Conservation (phyloP, 2,888 invertebrate species). For the Dastarcus helophoroides region DNA sequence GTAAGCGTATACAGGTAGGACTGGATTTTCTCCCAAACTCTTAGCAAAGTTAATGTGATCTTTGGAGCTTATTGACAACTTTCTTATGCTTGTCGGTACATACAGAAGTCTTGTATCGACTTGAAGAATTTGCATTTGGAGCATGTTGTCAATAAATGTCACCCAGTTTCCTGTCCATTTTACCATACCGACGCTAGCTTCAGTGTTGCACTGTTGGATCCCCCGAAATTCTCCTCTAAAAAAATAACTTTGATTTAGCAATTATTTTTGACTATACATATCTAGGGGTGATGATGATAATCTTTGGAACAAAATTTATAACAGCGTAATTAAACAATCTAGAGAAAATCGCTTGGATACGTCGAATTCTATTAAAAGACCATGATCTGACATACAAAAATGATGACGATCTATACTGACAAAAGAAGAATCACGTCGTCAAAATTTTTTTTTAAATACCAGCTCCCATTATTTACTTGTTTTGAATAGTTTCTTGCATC, state of each 20-base stretch:
- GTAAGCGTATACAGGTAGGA: slow-evolving; percentile 32
- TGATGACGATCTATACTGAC: no score
- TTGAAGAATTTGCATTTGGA: slow-evolving; percentile 59
- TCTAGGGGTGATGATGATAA: no score
- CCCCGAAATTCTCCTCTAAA: slow-evolving; percentile 22
- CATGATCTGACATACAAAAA: no score
- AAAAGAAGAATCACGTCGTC: no score
- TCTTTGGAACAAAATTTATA: no score
- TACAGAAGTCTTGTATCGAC: slow-evolving; percentile 53
- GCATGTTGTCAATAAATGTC: slow-evolving; percentile 74
- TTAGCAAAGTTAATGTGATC: slow-evolving; percentile 36
- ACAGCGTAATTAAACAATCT: no score
- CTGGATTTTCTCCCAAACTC: slow-evolving; percentile 25
- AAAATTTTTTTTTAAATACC: no score
- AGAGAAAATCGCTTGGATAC: no score
- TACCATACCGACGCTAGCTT: slow-evolving; percentile 25
- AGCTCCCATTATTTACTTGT: no score
- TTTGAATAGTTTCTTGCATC: no score
- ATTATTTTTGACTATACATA: background rate
- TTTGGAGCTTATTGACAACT: slow-evolving; percentile 38
- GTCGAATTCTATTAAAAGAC: no score
- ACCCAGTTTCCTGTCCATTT: slow-evolving; percentile 55
- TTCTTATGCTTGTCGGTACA: slow-evolving; percentile 50
- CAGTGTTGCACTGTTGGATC: slow-evolving; percentile 18
- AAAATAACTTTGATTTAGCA: slow-evolving; percentile 3